A percentile compares a stretch with the other conserved stretches of the same genome.
phyloP scores from a whole-genome alignment of 2,888 invertebrate genomes.

The Coelopa pilipes region DNA sequence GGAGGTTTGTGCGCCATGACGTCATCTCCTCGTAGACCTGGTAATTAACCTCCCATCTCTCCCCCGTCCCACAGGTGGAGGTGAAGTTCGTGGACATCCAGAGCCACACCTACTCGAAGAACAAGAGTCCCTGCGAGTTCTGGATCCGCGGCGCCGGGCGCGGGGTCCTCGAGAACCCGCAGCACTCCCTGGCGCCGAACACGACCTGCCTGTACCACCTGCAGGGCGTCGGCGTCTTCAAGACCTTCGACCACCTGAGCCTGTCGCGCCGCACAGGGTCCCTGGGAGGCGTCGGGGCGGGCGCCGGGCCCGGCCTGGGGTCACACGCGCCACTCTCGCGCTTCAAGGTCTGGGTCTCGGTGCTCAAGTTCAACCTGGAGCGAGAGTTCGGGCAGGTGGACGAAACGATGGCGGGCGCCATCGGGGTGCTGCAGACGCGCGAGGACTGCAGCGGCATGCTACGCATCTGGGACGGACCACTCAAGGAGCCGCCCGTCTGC shows the following conservation, averaged over 20 bases:
- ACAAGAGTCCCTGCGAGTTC: slow-evolving; percentile 86
- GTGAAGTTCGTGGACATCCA: slow-evolving; percentile 87
- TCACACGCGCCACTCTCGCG: slow-evolving; percentile 72
- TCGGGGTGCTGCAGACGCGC: slow-evolving; percentile 69
- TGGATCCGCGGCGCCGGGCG: slow-evolving; percentile 84
- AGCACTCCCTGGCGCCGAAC: slow-evolving; percentile 87
- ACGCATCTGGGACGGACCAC: slow-evolving; percentile 88
- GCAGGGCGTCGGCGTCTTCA: slow-evolving; percentile 73
- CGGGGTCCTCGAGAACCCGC: slow-evolving; percentile 84
- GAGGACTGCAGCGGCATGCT: slow-evolving; percentile 85
- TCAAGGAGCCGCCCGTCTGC: slow-evolving; percentile 79
- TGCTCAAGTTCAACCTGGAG: slow-evolving; percentile 85
- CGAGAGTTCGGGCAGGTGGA: slow-evolving; percentile 70
- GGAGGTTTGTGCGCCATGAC: slow-evolving; percentile 73
- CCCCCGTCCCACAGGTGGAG: slow-evolving; percentile 67
- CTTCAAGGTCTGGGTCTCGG: slow-evolving; percentile 86
- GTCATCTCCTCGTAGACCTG: not conserved
- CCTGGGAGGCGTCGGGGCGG: slow-evolving; percentile 45
- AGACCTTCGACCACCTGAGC: slow-evolving; percentile 69
- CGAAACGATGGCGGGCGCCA: slow-evolving; percentile 63
- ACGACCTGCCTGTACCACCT: slow-evolving; percentile 90
- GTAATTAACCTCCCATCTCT: not conserved
- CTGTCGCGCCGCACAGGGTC: slow-evolving; percentile 69
- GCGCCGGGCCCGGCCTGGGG: slow-evolving; percentile 31
- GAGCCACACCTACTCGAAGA: slow-evolving; percentile 84